These are phyloP conservation scores for Xenopus borealis DNA, from an alignment of 2,113 vertebrate species.

Conservation along the genomic window DNA sequence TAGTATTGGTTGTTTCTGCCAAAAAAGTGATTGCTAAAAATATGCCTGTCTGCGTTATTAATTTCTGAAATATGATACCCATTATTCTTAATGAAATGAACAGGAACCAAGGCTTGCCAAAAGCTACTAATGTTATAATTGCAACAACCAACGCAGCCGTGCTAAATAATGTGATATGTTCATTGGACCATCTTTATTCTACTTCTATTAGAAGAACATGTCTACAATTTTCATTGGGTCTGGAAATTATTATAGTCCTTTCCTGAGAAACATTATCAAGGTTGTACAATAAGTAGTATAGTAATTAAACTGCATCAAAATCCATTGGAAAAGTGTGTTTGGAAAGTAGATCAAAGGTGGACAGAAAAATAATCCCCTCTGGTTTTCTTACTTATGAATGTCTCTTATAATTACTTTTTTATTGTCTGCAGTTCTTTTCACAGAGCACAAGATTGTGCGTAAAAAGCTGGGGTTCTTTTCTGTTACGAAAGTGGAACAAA, in stretches of 20 bases:
- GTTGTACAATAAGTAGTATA: slow-evolving; percentile 15
- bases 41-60: too few species aligned
- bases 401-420: too few species aligned
- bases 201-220: background rate
- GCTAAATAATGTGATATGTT: background rate
- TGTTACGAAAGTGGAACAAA: too few species aligned
- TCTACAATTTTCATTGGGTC: background rate
- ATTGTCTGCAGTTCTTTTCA: slow-evolving; percentile 14
- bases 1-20: too few species aligned
- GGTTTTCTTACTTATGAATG: background rate
- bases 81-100: too few species aligned
- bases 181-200: background rate
- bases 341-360: background rate
- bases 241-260: background rate
- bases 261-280: slow-evolving; percentile 2
- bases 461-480: too few species aligned
- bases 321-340: slow-evolving; percentile 3
- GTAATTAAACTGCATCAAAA: background rate
- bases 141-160: background rate
- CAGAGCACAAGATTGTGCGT: background rate
- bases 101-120: background rate
- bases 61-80: too few species aligned
- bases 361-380: background rate
- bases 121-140: background rate
- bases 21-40: too few species aligned